Base-by-base conservation (phyloP, 2,113 vertebrate species). In the Prinia subflava region DNA sequence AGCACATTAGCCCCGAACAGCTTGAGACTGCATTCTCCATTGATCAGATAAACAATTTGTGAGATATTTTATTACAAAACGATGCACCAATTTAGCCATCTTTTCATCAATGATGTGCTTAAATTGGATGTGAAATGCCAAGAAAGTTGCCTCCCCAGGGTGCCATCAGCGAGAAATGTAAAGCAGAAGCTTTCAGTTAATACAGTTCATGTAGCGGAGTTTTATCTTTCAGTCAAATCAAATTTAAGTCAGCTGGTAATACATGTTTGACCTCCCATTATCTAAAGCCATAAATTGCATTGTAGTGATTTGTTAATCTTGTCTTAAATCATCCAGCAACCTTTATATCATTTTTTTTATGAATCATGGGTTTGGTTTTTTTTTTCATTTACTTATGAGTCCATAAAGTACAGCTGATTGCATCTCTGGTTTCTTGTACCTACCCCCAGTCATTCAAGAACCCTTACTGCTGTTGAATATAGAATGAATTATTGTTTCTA, bases 31-130 rank as follows among this genome's bases (percentile, higher is more conserved):
- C 95, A 97, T 98, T 98, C 97, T 91, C 81, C 98, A 98, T 98
- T 98, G 98, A 99, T 99, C 98, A 98, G 98, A 98, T 98, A 98
- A 98, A 98, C 98, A 98, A 97, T 98, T 97, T 98, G 96, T 97
- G 97, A 98, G 98, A 98, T 97, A 98, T 98, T 98, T 97, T 97
- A 97, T 98, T 98, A 98, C 97, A 96, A 97, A 97, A 95, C 41
- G 96, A 97, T 31, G 69, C 91, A 88, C 95, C 92, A 96, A 96
- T 97, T 98, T 97, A 98, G 95, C 93, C 91, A 89, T 97, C 96
- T 98, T 98, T 96, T 98, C 97, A 98, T 98, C 98, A 98, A 98
- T 98, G 97, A 98, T 97, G 94, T 96, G 85, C 95, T 97, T 95
- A 95, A 79, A 97, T 96, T 97, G 95, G 96, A 98, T 96, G 96